These are phyloP conservation scores for Abrostola triplasia DNA, from an alignment of 2,888 invertebrate genomes.

Conservation along the genomic window DNA sequence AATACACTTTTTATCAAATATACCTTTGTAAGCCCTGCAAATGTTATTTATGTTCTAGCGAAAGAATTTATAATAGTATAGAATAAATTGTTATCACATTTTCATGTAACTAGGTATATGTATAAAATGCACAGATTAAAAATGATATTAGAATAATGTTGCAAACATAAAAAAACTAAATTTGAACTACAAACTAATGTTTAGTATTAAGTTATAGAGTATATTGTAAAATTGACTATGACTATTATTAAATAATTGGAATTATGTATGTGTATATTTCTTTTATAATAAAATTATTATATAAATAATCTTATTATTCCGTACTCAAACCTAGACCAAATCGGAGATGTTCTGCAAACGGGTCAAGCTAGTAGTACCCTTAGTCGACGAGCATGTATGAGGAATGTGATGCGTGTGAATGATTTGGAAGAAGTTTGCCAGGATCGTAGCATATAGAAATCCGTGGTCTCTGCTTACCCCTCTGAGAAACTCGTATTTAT, in stretches of 20 bases:
- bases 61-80: slow-evolving; percentile 25
- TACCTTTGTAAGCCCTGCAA: slow-evolving; percentile 19
- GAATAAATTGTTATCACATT: slow-evolving; percentile 39
- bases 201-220: slow-evolving; percentile 60
- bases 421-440: no score
- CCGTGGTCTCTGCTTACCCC: no score
- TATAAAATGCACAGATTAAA: slow-evolving; percentile 67
- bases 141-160: slow-evolving; percentile 65
- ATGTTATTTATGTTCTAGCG: slow-evolving; percentile 18
- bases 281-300: slow-evolving; percentile 44
- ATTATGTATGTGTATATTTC: slow-evolving; percentile 50
- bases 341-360: no score
- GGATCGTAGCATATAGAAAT: no score
- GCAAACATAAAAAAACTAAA: slow-evolving; percentile 51
- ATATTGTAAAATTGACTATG: slow-evolving; percentile 70
- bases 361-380: no score
- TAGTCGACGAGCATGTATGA: no score
- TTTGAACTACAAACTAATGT: slow-evolving; percentile 47
- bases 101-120: slow-evolving; percentile 52
- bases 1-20: no score
- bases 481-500: no score
- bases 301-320: slow-evolving; percentile 10
- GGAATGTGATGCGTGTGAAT: no score
- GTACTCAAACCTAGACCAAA: neutral
- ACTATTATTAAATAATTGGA: slow-evolving; percentile 72